Base-by-base conservation (phyloP, 2,113 vertebrate species). In the Steatornis caripensis region DNA sequence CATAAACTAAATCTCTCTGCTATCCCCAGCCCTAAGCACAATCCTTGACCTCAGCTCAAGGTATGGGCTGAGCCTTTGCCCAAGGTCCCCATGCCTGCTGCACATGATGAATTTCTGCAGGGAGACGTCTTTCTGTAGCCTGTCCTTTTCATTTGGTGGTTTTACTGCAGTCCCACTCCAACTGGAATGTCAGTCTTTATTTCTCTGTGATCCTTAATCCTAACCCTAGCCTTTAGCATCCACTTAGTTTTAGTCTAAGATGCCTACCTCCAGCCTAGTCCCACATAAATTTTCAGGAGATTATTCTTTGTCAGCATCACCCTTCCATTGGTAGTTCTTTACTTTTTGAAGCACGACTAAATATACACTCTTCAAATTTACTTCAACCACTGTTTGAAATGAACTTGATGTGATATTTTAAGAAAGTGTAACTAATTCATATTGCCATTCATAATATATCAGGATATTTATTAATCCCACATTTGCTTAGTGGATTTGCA, bases 251-350 rank as follows among this genome's bases (percentile, higher is more conserved):
- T 61, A 70, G 34, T 14, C 27, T 29, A 83, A 90, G 9, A 45
- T 0, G 0, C 12, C 46, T 30, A 57, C 6, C 6, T 71, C 26
- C 48, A 43, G 30, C 8, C 34, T 24, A 32, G 20, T 10, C n/a
- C 51, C 62, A 43, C 3, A 18, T 4, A 6, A n/a, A 21, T 30
- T 69, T 48, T 61, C 57, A n/a, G 8, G 37, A 72, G 22, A 14
- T 13, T 11, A 55, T 16, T 46, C 37, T 46, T 17, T 27, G 36
- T 8, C 68, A 85, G 23, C 15, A 68, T 29, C 46, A 75, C 5
- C n/a, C 23, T 90, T 57, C 37, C 48, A 68, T 84, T 72, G 23
- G 4, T 26, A 75, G 10, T 74, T 30, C 24, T 17, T 9, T 15
- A 62, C 10, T 32, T 6, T 11, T 29, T 76, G n/a, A 65, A 84